A percentile compares a stretch with the other conserved stretches of the same genome.
These are phyloP conservation scores for Ceratosolen fusciceps DNA, from an alignment of 1,140 invertebrate species.

Conservation along the genomic window DNA sequence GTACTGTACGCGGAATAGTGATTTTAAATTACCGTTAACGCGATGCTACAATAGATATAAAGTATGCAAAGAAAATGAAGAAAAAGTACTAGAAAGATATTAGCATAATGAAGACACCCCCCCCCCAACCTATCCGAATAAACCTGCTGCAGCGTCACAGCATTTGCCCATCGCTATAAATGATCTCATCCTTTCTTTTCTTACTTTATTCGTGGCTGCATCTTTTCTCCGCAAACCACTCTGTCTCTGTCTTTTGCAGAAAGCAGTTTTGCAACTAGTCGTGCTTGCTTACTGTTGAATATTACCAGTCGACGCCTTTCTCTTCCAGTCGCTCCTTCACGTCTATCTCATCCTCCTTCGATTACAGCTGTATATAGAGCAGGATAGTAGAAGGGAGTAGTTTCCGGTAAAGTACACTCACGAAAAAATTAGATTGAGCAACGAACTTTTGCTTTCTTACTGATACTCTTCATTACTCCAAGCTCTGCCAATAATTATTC, in stretches of 20 bases:
- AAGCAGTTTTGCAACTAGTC: constrained; percentile 58
- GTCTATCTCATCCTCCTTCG: constrained; percentile 1
- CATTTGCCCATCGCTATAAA: background rate
- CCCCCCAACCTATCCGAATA: constrained; percentile 7
- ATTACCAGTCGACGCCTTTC: constrained; percentile 1
- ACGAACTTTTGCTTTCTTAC: background rate
- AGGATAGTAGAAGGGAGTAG: constrained; percentile 4
- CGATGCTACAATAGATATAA: background rate
- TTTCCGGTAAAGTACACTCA: background rate
- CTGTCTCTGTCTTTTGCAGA: constrained; percentile 60
- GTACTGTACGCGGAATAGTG: background rate
- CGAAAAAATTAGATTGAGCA: background rate
- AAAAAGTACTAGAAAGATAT: constrained; percentile 54
- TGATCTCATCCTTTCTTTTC: background rate
- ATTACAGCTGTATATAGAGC: background rate
- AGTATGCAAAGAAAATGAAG: background rate
- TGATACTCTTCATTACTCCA: background rate
- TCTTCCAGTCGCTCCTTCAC: background rate
- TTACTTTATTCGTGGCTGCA: constrained; percentile 5
- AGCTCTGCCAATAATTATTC: too few relatives aligned
- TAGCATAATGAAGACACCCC: constrained; percentile 67
- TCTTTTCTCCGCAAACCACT: constrained; percentile 19
- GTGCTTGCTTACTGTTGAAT: constrained; percentile 45
- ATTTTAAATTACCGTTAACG: background rate
- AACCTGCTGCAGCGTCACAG: too few relatives aligned